Percentiles rank a stretch among this genome's conserved stretches.
Conservation (phyloP, 2,113 vertebrate genomes). For the Leptobrachium ailaonicum region DNA sequence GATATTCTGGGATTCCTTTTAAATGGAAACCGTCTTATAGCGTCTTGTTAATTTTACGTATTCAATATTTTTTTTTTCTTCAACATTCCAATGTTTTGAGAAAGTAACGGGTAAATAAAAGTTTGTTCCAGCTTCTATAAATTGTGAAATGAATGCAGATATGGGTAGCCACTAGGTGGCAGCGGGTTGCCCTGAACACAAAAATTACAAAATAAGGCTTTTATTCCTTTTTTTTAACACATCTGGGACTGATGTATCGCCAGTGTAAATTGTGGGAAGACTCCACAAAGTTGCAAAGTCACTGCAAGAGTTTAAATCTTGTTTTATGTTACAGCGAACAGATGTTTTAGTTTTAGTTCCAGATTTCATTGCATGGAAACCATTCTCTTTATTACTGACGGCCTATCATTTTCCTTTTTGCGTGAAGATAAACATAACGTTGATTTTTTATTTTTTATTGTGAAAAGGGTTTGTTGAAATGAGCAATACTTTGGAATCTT, state of each 20-base stretch:
- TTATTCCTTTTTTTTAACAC: neutral
- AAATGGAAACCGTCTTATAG: neutral
- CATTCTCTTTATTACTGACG: neutral
- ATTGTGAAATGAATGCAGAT: neutral
- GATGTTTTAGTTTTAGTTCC: slow-evolving; percentile 14
- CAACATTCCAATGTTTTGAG: neutral
- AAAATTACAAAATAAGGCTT: neutral
- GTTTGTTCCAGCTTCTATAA: neutral
- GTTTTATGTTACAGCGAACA: slow-evolving; percentile 20
- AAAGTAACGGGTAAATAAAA: neutral
- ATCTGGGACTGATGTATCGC: neutral
- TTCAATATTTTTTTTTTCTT: neutral
- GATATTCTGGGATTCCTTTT: slow-evolving; percentile 2
- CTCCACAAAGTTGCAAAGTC: neutral
- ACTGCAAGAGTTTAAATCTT: slow-evolving; percentile 12
- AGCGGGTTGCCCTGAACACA: neutral
- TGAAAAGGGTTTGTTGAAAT: too few species aligned
- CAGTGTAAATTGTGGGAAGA: neutral
- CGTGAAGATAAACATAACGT: too few species aligned
- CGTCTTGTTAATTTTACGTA: too few species aligned
- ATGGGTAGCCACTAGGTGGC: slow-evolving; percentile 27
- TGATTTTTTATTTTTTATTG: too few species aligned
- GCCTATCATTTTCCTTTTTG: neutral
- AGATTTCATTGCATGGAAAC: slow-evolving; percentile 15
- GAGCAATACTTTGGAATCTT: neutral